A percentile compares a stretch with the other conserved stretches of the same genome.
These are phyloP conservation scores for Oxytorus armatus DNA, from an alignment of 2,888 invertebrate species.

Conservation along the genomic window DNA sequence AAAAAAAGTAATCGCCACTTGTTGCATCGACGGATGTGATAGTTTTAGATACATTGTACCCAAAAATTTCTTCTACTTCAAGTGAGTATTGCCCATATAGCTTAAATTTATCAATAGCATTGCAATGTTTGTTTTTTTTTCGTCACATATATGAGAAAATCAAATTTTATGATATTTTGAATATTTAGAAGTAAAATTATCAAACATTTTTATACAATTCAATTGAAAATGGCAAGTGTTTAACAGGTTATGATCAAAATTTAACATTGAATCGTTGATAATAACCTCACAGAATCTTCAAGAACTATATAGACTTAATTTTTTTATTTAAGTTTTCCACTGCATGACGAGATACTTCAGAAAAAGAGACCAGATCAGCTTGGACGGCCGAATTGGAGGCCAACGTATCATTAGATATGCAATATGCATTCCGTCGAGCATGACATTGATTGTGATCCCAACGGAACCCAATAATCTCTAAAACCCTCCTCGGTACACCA, in stretches of 20 bases:
- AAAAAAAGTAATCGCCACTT: conserved; percentile 62
- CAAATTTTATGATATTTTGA: no score
- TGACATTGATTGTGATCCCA: conserved; percentile 54
- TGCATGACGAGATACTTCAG: conserved; percentile 59
- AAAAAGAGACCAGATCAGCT: conserved; percentile 69
- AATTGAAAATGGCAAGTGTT: no score
- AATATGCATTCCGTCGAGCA: conserved; percentile 67
- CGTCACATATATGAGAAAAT: not conserved
- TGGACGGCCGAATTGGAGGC: conserved; percentile 55
- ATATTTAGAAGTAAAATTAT: no score
- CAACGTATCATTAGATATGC: conserved; percentile 65
- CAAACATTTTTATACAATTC: no score
- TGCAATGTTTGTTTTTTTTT: not conserved
- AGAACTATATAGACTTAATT: not conserved
- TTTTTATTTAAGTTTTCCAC: conserved; percentile 68
- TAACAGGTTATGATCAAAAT: no score
- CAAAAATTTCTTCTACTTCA: conserved; percentile 62
- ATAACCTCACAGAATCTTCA: not conserved
- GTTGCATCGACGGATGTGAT: conserved; percentile 68
- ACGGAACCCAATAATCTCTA: conserved; percentile 47
- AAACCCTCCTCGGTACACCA: conserved; percentile 68
- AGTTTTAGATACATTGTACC: conserved; percentile 56
- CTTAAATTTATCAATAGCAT: conserved; percentile 31
- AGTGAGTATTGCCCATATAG: conserved; percentile 59
- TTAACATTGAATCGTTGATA: no score